Evolutionary conservation across 2,888 invertebrate species (phyloP).

Genomic region (Drosophila ezoana): DNA sequence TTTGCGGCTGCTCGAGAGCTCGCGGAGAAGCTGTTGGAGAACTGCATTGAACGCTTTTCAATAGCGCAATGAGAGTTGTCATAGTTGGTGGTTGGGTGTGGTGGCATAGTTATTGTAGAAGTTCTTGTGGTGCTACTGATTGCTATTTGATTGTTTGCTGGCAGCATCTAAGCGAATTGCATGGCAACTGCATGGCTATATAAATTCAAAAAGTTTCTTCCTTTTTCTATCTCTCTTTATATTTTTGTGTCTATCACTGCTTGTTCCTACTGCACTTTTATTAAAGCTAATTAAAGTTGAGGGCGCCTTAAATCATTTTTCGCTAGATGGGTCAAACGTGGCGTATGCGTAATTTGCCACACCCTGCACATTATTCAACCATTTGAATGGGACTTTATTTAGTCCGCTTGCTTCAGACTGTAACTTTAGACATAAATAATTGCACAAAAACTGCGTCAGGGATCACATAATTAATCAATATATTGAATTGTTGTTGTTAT

Average conservation of each 20-base stretch:
- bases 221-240: not conserved
- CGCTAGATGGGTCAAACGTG: conserved; percentile 10
- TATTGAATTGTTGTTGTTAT: conserved; percentile 18
- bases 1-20: conserved; percentile 20
- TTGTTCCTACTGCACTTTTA: conserved; percentile 31
- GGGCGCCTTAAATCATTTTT: conserved; percentile 22
- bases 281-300: conserved; percentile 50
- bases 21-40: conserved; percentile 1
- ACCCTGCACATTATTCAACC: conserved; percentile 1
- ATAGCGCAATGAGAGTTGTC: conserved; percentile 48
- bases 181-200: conserved; percentile 29
- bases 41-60: conserved; percentile 56
- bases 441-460: conserved; percentile 16
- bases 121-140: conserved; percentile 47
- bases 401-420: conserved; percentile 22
- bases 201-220: conserved; percentile 25
- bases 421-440: conserved; percentile 52
- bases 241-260: not conserved
- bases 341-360: conserved; percentile 56
- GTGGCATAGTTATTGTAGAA: conserved; percentile 25
- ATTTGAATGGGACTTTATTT: conserved; percentile 14
- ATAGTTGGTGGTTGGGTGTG: conserved; percentile 9
- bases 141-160: conserved; percentile 57
- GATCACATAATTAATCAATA: conserved; percentile 52
- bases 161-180: conserved; percentile 31